These are phyloP conservation scores for Acanthiza pusilla DNA, from an alignment of 2,797 vertebrate genomes.

Conservation along the genomic window DNA sequence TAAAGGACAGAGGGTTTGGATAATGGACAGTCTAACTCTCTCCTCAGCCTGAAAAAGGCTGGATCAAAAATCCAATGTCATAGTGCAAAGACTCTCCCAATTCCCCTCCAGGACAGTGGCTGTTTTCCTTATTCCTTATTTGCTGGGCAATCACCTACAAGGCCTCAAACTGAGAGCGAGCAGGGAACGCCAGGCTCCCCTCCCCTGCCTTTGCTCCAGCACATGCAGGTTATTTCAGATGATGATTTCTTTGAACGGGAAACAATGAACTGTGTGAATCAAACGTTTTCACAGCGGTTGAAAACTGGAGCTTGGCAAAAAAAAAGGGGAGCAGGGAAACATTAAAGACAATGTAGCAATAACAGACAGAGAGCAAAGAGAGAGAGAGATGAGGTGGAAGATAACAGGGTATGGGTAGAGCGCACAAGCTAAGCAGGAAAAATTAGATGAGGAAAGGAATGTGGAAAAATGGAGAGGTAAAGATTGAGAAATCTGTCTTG, in stretches of 20 bases:
- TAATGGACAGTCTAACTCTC: background rate
- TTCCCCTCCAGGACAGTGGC: background rate
- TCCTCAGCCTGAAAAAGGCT: background rate
- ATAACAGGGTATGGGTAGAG: background rate
- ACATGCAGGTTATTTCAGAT: background rate
- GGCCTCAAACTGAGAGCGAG: background rate
- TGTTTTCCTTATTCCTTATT: background rate
- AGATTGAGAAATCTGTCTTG: constrained; percentile 6
- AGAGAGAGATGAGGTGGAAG: constrained; percentile 21
- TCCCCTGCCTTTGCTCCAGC: background rate
- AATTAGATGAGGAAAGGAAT: constrained; percentile 23
- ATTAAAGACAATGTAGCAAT: constrained; percentile 15
- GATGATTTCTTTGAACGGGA: background rate
- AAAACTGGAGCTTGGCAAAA: background rate
- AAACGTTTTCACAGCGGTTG: background rate
- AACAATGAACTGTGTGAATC: background rate
- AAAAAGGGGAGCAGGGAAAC: background rate
- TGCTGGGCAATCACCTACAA: background rate
- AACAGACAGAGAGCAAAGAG: background rate
- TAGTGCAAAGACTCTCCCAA: background rate
- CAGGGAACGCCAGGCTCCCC: background rate
- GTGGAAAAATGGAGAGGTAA: constrained; percentile 24
- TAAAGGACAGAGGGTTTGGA: background rate
- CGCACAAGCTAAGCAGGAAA: constrained; percentile 1
- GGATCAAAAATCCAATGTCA: background rate